Percentiles rank a stretch among this genome's conserved stretches.
Conservation (phyloP, 2,797 vertebrate species). For the Chaetophractus vellerosus region DNA sequence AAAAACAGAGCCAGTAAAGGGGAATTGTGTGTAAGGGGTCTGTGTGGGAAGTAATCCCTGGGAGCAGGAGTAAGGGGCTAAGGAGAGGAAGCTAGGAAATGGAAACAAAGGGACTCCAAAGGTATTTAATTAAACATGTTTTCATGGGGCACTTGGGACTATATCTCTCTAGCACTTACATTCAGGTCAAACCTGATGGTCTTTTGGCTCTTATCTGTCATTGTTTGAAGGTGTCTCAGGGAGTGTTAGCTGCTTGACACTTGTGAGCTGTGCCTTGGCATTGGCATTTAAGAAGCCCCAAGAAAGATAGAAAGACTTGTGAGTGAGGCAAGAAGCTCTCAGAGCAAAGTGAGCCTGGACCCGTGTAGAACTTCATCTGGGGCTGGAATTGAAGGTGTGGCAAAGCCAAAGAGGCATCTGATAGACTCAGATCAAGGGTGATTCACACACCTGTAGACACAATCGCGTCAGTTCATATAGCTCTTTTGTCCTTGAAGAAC, state of each 20-base stretch:
- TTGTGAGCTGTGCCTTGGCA: background rate
- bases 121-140: background rate
- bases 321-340: background rate
- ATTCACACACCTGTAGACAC: background rate
- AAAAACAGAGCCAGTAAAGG: background rate
- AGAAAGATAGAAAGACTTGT: background rate
- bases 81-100: background rate
- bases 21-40: background rate
- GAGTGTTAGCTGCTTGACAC: background rate
- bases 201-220: background rate
- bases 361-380: rapidly evolving
- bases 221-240: background rate
- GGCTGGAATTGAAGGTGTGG: background rate
- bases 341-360: background rate
- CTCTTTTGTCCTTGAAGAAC: background rate
- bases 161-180: background rate
- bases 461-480: background rate
- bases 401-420: rapidly evolving
- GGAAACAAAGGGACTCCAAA: background rate
- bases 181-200: background rate
- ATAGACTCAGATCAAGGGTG: background rate
- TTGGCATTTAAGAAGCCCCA: background rate
- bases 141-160: background rate
- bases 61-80: background rate
- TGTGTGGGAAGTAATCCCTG: background rate